A percentile compares a stretch with the other conserved stretches of the same genome.
Evolutionary conservation across 1,140 invertebrate genomes (phyloP).

Genomic region (Hycleus phaleratus): DNA sequence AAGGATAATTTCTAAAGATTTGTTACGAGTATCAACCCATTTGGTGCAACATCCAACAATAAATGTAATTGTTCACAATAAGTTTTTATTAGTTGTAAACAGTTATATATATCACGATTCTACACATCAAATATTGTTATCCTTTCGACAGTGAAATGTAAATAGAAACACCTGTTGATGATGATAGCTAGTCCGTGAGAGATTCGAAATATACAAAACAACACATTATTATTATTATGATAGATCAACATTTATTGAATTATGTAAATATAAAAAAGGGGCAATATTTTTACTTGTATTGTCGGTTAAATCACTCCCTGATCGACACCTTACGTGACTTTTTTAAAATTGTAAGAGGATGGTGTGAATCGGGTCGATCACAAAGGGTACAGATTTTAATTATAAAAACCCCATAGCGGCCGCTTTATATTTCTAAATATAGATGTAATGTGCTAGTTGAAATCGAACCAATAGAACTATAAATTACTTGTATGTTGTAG

Average conservation of each 20-base stretch:
- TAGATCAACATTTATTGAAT: neutral
- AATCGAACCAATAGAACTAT: no score
- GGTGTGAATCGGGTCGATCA: no score
- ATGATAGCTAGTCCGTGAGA: conserved; percentile 1
- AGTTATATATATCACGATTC: neutral
- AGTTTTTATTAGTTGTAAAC: neutral
- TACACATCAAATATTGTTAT: neutral
- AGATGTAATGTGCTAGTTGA: neutral
- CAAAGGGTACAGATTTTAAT: neutral
- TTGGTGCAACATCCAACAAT: no score
- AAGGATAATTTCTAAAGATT: no score
- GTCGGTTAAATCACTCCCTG: neutral
- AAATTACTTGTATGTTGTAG: no score
- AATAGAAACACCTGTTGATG: conserved; percentile 6
- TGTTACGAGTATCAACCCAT: no score
- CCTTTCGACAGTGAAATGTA: neutral
- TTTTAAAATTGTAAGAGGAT: no score
- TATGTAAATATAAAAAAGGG: neutral
- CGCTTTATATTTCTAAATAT: conserved; percentile 10
- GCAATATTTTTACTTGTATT: neutral
- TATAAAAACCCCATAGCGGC: neutral
- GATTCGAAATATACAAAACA: neutral
- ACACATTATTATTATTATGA: neutral
- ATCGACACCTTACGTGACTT: no score
- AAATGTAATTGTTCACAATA: no score